These are phyloP conservation scores for Eulacestoma nigropectus DNA, from an alignment of 2,113 vertebrate species.

Conservation along the genomic window DNA sequence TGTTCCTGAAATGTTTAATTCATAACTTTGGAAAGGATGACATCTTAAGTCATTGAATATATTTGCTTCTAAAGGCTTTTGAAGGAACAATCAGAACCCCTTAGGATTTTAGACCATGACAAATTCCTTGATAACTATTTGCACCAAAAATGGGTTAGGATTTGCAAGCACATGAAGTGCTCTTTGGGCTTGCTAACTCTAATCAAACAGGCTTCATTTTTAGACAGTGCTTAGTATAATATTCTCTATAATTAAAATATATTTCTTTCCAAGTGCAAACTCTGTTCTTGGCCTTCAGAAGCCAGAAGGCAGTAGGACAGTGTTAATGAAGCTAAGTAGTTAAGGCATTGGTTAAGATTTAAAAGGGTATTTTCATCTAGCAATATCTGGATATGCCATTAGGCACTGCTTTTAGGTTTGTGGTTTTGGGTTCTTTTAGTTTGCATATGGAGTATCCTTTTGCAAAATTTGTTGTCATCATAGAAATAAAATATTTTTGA, in stretches of 20 bases:
- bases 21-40: not conserved
- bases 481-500: not conserved
- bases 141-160: not conserved
- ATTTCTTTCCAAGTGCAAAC: not conserved
- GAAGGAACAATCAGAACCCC: not conserved
- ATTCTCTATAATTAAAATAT: not conserved
- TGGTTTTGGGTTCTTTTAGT: not conserved
- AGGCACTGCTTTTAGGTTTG: not conserved
- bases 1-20: not conserved
- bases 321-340: not conserved
- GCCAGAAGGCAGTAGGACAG: not conserved
- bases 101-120: not conserved
- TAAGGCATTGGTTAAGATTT: not conserved
- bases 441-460: not conserved
- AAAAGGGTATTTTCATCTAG: not conserved
- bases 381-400: not conserved
- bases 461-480: not conserved
- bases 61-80: not conserved
- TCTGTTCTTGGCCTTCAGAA: constrained; percentile 2
- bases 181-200: not conserved
- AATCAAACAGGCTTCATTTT: not conserved
- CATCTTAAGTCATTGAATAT: not conserved
- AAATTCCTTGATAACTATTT: not conserved
- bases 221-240: not conserved
- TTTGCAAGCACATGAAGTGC: not conserved